phyloP scores from a whole-genome alignment of 2,113 vertebrate species.

The Platycercus adscitus region DNA sequence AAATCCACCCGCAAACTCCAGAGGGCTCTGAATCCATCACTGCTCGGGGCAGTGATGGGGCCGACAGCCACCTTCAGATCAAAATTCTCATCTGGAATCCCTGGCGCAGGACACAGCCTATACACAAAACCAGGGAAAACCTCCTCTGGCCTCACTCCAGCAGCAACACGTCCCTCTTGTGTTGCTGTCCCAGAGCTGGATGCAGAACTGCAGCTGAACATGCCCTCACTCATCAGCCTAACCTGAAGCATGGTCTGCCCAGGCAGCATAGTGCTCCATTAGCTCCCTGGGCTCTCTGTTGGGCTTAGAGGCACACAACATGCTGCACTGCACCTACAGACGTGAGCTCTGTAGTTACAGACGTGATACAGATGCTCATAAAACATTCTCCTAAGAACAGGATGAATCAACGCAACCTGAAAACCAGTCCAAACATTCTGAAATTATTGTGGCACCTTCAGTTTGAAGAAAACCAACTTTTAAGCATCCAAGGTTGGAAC shows the following conservation, averaged over 20 bases:
- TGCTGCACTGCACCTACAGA: background rate
- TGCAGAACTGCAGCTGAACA: background rate
- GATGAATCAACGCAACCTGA: background rate
- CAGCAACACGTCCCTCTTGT: background rate
- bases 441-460: background rate
- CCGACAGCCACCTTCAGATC: background rate
- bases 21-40: background rate
- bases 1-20: background rate
- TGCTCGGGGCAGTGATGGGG: background rate
- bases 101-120: background rate
- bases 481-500: background rate
- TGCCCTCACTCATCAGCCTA: background rate
- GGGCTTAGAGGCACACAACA: accelerated
- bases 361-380: background rate
- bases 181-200: background rate
- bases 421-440: background rate
- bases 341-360: background rate
- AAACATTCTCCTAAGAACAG: background rate
- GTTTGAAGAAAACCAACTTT: background rate
- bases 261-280: background rate
- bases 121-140: background rate
- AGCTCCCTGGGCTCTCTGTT: background rate
- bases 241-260: background rate
- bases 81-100: background rate
- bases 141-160: background rate